Evolutionary conservation across 2,888 invertebrate species (phyloP), one percentile per base, ranked within the genome.

Genomic region (Lamproptera curius): DNA sequence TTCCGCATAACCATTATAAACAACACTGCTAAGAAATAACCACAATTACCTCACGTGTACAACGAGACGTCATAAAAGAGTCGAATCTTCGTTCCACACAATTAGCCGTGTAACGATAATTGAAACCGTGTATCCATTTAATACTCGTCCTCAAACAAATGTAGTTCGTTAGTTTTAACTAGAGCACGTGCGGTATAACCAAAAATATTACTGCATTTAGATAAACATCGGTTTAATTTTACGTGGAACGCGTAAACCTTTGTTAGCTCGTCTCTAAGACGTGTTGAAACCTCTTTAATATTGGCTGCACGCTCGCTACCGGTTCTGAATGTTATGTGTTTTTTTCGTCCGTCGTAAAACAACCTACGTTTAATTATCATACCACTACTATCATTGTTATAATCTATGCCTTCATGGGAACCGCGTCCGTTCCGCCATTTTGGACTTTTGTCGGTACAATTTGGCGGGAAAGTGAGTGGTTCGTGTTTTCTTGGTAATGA

Each of bases 391-490:
- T 84, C 83, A 62, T 62, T 65, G 63, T 67, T 73, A 67, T 72
- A 67, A 83, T 84, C 83, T 79, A 74, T 75, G 73, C 62, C 70
- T 84, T 84, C 82, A 84, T 84, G 85, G 77, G 85, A 85, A 85
- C 70, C 63, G 61, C 55, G 57, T 56, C 37, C 52, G 67, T 68
- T 77, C 77, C 73, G 82, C 81, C 78, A 80, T 80, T 77, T 71
- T 66, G 59, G 58, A 69, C 67, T 66, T 75, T 78, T 77, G 81
- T 76, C 76, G 78, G 80, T 60, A 51, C 63, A 60, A 65, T 69
- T 71, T 67, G 67, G 63, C 66, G 68, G 70, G 65, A 62, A 59
- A 67, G 63, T 53, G 54, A 53, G 56, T 49, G 56, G 61, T 67
- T 68, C 63, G 66, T 71, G 67, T 75, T 70, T 82, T 82, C 80